phyloP scores from a whole-genome alignment of 2,888 invertebrate genomes.

The Spilarctia lutea region DNA sequence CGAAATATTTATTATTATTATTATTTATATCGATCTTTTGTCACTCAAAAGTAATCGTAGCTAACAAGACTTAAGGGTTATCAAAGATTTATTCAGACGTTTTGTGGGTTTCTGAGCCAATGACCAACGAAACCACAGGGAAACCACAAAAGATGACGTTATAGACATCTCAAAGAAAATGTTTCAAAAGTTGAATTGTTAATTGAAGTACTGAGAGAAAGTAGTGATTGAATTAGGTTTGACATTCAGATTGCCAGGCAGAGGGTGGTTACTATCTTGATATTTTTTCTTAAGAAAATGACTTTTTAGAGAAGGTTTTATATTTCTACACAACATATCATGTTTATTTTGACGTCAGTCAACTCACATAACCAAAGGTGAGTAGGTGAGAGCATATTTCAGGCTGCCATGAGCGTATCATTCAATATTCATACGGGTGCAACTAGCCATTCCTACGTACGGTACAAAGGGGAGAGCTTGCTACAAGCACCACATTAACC shows the following conservation, averaged over 20 bases:
- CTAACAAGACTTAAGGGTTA: neutral
- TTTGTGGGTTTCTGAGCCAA: neutral
- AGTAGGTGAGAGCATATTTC: neutral
- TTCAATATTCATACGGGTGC: conserved; percentile 16
- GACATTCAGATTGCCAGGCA: too few species aligned
- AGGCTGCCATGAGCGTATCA: neutral
- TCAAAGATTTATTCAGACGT: neutral
- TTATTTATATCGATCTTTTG: neutral
- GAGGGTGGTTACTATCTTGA: too few species aligned
- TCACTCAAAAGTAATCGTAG: neutral
- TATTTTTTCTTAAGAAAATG: too few species aligned
- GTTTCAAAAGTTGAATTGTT: neutral
- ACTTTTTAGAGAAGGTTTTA: too few species aligned
- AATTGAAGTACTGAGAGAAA: too few species aligned
- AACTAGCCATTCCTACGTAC: neutral
- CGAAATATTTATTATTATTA: too few species aligned
- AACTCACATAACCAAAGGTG: too few species aligned
- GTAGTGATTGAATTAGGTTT: too few species aligned
- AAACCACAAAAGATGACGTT: neutral
- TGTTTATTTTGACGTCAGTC: too few species aligned
- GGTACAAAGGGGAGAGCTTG: conserved; percentile 8
- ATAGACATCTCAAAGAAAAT: neutral
- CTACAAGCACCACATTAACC: conserved; percentile 47
- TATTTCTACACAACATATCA: too few species aligned
- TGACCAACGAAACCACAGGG: neutral